Percentiles rank a stretch among this genome's conserved stretches.
phyloP scores from a whole-genome alignment of 2,113 vertebrate species.

The Rutilus rutilus region DNA sequence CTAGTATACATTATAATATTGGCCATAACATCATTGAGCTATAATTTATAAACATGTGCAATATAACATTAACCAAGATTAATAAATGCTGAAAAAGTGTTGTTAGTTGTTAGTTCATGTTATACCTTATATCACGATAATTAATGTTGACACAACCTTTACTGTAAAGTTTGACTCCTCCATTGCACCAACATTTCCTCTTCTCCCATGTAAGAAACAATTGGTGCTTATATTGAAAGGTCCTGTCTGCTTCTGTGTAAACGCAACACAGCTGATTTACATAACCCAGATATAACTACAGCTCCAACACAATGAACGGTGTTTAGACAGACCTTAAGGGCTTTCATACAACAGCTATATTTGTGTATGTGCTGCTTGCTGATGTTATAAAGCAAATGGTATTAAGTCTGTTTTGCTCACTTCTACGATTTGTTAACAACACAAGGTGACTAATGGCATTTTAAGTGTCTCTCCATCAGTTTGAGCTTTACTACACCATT shows the following conservation, averaged over 20 bases:
- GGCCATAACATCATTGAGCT: not conserved
- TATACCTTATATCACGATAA: not conserved
- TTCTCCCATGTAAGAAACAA: not conserved
- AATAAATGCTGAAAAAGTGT: not conserved
- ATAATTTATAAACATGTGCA: not conserved
- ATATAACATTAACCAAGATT: not conserved
- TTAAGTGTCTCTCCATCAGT: constrained; percentile 41
- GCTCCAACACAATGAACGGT: constrained; percentile 13
- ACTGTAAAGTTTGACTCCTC: not conserved
- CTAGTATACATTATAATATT: not conserved
- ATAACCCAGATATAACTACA: constrained; percentile 30
- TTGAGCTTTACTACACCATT: constrained; percentile 41
- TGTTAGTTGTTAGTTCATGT: not conserved
- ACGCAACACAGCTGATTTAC: constrained; percentile 3
- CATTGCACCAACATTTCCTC: not conserved
- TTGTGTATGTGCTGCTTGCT: not conserved
- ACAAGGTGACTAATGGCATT: constrained; percentile 38
- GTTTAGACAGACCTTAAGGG: constrained; percentile 35
- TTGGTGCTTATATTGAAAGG: not conserved
- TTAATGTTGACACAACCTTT: not conserved
- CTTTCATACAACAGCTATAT: constrained; percentile 36
- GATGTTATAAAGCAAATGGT: constrained; percentile 37
- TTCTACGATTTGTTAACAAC: constrained; percentile 29
- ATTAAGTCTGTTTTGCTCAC: constrained; percentile 32
- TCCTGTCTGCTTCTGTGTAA: constrained; percentile 26